phyloP scores from a whole-genome alignment of 2,888 invertebrate species.

The Miltochrista miniata region DNA sequence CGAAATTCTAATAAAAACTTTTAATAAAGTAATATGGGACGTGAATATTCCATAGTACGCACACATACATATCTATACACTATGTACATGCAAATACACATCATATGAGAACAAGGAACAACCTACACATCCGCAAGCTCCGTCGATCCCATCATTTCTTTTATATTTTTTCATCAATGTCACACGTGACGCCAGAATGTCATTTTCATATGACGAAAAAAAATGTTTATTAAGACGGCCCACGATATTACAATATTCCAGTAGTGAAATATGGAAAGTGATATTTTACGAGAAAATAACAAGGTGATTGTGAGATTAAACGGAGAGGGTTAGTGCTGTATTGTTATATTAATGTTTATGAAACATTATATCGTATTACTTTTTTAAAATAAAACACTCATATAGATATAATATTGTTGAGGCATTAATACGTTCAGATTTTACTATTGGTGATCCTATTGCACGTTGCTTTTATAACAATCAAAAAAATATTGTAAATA shows the following conservation, averaged over 20 bases:
- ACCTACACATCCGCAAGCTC: conserved; percentile 42
- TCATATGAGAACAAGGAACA: conserved; percentile 40
- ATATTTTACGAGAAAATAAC: conserved; percentile 82
- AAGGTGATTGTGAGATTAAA: conserved; percentile 77
- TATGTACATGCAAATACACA: conserved; percentile 6
- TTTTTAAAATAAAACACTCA: conserved; percentile 20
- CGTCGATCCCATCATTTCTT: conserved; percentile 76
- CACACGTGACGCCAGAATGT: conserved; percentile 82
- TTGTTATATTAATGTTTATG: conserved; percentile 43
- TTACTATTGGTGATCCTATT: no score
- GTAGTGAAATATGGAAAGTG: conserved; percentile 82
- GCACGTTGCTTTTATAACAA: no score
- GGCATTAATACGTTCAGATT: no score
- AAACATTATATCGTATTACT: conserved; percentile 18
- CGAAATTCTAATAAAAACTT: no score
- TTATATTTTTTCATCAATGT: conserved; percentile 84
- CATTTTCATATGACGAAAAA: conserved; percentile 81
- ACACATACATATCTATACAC: not conserved
- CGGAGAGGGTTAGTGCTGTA: conserved; percentile 59
- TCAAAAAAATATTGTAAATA: no score
- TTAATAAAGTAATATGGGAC: no score
- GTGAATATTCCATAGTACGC: not conserved
- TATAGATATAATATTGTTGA: no score
- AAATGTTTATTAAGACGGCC: conserved; percentile 80
- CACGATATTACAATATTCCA: conserved; percentile 81